Evolutionary conservation across 1,140 invertebrate species (phyloP), one percentile per base, ranked within the genome.

Genomic region (Pogonognathellus flavescens): DNA sequence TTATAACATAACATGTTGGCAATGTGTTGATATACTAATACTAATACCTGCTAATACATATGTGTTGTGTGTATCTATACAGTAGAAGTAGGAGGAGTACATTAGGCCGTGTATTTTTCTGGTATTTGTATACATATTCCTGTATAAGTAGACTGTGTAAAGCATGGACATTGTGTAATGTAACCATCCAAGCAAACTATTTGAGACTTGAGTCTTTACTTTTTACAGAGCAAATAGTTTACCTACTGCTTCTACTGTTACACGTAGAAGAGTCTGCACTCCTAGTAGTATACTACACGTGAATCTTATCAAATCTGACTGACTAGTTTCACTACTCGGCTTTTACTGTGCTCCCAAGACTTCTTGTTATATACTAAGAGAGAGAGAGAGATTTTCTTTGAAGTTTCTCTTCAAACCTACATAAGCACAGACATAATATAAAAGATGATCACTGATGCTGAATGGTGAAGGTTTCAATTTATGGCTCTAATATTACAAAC

Each of bases 391-490:
- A 18, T 49, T 76, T 76, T 76, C 70, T 76, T 76, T 76, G 70
- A 76, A 76, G 70, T 76, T 76, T 18, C 70, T 76, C 14, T 50
- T 76, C 31, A 76, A 76, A 76, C 14, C 31, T 31, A 50, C n/a
- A 49, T 18, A 76, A 49, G 16, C 16, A 72, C 66, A 76, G 70
- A 50, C 70, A 31, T 76, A 76, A 76, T 76, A 50, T 76, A 76
- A 76, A 76, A 76, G 70, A 76, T 76, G 70, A 76, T 76, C 25
- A 76, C 70, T 76, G 70, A 76, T 76, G 70, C 41, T 50, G 70
- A 76, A 76, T 50, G 70, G 16, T 76, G 70, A 76, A 76, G 70
- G 70, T 16, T 76, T 76, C 41, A 31, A 76, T 31, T 76, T 76
- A 76, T 31, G 25, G 25, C 20, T 41, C 20, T 11, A 41, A 41